Conservation (phyloP, 2,113 vertebrate species). For the Sterrhoptilus dennistouni region DNA sequence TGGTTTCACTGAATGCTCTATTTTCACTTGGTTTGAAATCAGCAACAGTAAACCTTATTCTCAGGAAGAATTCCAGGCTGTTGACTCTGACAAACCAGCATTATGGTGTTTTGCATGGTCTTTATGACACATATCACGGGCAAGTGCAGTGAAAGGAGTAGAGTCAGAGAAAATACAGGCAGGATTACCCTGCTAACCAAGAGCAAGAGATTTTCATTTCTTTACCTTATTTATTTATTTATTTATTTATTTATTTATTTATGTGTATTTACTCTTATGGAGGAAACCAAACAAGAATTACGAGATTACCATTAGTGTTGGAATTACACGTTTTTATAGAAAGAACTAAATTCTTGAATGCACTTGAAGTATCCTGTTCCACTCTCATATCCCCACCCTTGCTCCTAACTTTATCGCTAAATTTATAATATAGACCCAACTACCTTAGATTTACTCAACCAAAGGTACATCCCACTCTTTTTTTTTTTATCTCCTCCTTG, state of each 20-base stretch:
- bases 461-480: neutral
- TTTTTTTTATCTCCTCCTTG: neutral
- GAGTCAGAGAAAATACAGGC: neutral
- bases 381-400: rapidly evolving
- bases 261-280: rapidly evolving
- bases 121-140: neutral
- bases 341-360: neutral
- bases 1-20: neutral
- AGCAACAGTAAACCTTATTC: neutral
- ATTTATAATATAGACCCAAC: rapidly evolving
- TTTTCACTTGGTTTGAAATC: neutral
- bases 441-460: neutral
- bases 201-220: neutral
- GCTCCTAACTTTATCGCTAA: neutral
- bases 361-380: neutral
- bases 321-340: neutral
- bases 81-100: neutral
- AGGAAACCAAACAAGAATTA: neutral
- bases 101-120: neutral
- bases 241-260: neutral
- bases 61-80: neutral
- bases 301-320: neutral
- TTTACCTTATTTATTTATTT: no score
- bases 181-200: neutral
- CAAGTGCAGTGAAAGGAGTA: neutral